Base-by-base conservation (phyloP, 2,888 invertebrate genomes). In the Dolichomitus sp. region DNA sequence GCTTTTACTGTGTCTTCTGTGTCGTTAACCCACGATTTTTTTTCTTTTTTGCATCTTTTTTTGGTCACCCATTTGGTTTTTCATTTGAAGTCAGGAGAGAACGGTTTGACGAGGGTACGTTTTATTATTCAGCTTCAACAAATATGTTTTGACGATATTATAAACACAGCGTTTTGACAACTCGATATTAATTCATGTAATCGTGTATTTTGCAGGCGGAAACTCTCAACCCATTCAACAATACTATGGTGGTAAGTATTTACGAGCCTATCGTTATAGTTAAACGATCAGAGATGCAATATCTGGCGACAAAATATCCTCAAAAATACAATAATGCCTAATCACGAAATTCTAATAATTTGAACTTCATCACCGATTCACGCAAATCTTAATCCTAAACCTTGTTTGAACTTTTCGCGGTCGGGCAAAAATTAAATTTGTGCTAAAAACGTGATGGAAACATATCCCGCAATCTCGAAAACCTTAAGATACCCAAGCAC, bases 151-250 rank as follows among this genome's bases (percentile, higher is more conserved):
- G 33, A 63, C 66, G 79, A 63, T 45, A 72, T 70, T 59, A 75
- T 61, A 54, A 9, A 37, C 73, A n/a, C 37, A 57, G 19, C n/a
- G 19, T 45, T 48, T 42, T 27, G 6, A 9, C 0, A 17, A 48
- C 12, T 54, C 33, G 5, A 54, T 54, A 11, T 23, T 76, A 70
- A 78, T 59, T 4, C 17, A 6, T 57, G 14, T 17, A 61, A 84
- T 27, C 54, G 66, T 76, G 83, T 88, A 79, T 61, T 88, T 94
- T 94, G 11, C 95, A 97, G 97, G 96, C 97, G 93, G 97, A 97
- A 95, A 97, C 97, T 96, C 97, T 97, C 96, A 97, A 97, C 96
- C 97, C 97, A 96, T 97, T 97, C 95, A 96, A 97, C 93, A 96
- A 89, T 90, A 87, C 92, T 83, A 89, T 93, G 83, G 93, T 94